Evolutionary conservation across 2,113 vertebrate species (phyloP), one percentile per base, ranked within the genome.

Genomic region (Lampris incognitus): DNA sequence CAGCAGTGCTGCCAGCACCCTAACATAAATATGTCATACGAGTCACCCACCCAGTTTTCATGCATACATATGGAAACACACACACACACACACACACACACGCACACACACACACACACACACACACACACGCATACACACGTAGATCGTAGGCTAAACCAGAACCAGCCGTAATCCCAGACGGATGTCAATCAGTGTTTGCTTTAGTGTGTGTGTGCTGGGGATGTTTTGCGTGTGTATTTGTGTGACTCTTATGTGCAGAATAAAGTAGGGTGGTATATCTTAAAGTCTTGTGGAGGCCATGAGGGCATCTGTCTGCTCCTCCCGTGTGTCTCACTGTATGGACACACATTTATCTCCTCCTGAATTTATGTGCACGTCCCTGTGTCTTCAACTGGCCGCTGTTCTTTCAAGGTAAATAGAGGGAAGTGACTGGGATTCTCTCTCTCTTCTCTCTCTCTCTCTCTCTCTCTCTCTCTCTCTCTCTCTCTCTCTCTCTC

Each of bases 11-110:
- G 68, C 68, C 82, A 76, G 61, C 56, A 76, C 78, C 50, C 36
- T 56, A 66, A 72, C 78, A 82, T 24, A 24, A 24, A 24, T 85
- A 79, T 80, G 69, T 82, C 66, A 78, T 66, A 85, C 65, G 57
- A 79, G 63, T 84, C 72, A 68, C 71, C 46, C 46, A 48, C 72
- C 41, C 13, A 58, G 50, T 78, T 90, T 90, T 90, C 69, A 89
- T 85, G 76, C 81, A 13, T 42, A 50, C 74, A 24, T 24, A 24
- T 90, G 78, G 9, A 73, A 79, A 85, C 67, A 88, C 86, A 59
- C 56, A 36, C 67, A 37, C 81, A 76, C 66, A 59, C 57, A 39
- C 13, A 8, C 73, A 57, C 42, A 1, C 63, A 50, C 62, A 50
- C 36, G 38, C 37, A 46, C 8, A 66, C 80, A 63, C 38, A 7